Percentiles rank a stretch among this genome's conserved stretches.
phyloP scores from a whole-genome alignment of 2,888 invertebrate species.

The Steinernema carpocapsae region DNA sequence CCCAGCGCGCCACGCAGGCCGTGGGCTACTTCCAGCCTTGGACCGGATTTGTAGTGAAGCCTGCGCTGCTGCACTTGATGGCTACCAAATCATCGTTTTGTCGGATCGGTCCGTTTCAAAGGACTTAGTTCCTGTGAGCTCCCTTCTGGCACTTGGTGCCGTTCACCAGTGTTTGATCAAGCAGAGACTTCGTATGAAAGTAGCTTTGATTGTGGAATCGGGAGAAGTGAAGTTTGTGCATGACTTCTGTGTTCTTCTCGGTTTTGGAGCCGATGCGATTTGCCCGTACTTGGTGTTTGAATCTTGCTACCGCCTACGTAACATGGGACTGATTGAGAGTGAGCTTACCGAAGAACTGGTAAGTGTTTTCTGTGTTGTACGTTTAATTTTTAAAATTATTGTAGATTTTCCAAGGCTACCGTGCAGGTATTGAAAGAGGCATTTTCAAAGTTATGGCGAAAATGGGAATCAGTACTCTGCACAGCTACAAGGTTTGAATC shows the following conservation, averaged over 20 bases:
- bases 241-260: constrained; percentile 91
- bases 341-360: constrained; percentile 70
- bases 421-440: constrained; percentile 87
- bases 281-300: constrained; percentile 88
- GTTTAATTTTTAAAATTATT: constrained; percentile 19
- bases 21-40: constrained; percentile 82
- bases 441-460: constrained; percentile 96
- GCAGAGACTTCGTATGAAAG: constrained; percentile 89
- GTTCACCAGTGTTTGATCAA: constrained; percentile 94
- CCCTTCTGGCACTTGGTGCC: constrained; percentile 85
- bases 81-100: constrained; percentile 84
- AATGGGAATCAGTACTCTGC: constrained; percentile 98
- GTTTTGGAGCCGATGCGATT: constrained; percentile 93
- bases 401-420: constrained; percentile 76
- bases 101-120: constrained; percentile 76
- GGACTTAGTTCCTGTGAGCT: constrained; percentile 74
- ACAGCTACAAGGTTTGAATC: constrained; percentile 82
- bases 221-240: constrained; percentile 90
- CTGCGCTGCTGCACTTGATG: constrained; percentile 78
- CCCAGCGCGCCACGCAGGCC: constrained; percentile 77
- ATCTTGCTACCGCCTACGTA: constrained; percentile 83
- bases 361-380: constrained; percentile 4
- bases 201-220: constrained; percentile 88
- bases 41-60: constrained; percentile 82
- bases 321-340: constrained; percentile 85